These are phyloP conservation scores for Lathamus discolor DNA, from an alignment of 2,113 vertebrate species.

Conservation along the genomic window DNA sequence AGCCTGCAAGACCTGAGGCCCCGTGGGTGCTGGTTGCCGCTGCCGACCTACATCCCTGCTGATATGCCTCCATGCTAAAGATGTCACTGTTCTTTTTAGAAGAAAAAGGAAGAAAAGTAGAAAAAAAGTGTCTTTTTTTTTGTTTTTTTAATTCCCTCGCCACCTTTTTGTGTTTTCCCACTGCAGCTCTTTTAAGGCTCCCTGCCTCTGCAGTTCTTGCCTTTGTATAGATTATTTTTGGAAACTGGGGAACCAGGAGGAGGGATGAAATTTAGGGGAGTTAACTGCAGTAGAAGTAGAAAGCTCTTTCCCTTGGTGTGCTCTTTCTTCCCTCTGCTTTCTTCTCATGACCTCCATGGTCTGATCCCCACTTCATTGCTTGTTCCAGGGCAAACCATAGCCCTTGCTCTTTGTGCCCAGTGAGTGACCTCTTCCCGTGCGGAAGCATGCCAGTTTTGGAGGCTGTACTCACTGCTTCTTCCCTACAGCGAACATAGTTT, in stretches of 20 bases:
- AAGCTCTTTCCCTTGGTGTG: not conserved
- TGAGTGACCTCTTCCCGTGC: rapidly evolving
- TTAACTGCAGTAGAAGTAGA: not conserved
- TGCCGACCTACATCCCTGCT: not conserved
- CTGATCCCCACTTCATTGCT: not conserved
- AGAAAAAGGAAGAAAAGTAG: not conserved
- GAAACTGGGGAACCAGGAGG: constrained; percentile 39
- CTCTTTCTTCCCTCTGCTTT: constrained; percentile 8
- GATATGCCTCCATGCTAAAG: not conserved
- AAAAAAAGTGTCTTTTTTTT: not conserved
- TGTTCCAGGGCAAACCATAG: not conserved
- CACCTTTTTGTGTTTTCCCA: constrained; percentile 22
- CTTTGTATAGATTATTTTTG: constrained; percentile 44
- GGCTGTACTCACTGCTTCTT: not conserved
- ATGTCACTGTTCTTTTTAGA: constrained; percentile 12
- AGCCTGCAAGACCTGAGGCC: not conserved
- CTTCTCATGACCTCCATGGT: not conserved
- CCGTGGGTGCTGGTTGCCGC: not conserved
- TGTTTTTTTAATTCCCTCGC: not conserved
- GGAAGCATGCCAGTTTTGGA: not conserved
- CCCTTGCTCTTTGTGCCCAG: not conserved
- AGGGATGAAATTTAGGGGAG: constrained; percentile 17
- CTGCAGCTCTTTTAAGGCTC: constrained; percentile 13
- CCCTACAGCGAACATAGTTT: not conserved
- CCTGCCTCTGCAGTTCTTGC: constrained; percentile 4